Conservation (phyloP, 2,888 invertebrate species). For the Epistrophe eligans region DNA sequence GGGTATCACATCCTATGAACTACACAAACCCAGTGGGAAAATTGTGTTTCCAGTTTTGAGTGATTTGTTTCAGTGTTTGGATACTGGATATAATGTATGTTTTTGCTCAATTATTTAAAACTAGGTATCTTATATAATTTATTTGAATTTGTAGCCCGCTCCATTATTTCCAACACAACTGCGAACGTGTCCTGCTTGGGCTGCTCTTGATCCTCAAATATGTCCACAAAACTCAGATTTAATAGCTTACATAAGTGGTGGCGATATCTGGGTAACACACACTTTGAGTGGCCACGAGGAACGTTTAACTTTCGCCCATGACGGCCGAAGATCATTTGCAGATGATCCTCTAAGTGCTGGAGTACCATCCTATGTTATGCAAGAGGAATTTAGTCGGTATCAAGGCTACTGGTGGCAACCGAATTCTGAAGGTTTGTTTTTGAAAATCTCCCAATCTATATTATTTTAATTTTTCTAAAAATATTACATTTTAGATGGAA, state of each 20-base stretch:
- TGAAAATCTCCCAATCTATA: neutral
- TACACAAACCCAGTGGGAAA: constrained; percentile 91
- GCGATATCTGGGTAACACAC: constrained; percentile 94
- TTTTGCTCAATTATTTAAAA: neutral
- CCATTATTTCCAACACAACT: constrained; percentile 89
- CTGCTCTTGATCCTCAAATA: constrained; percentile 92
- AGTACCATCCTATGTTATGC: constrained; percentile 98
- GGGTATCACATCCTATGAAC: constrained; percentile 97
- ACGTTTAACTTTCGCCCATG: constrained; percentile 89
- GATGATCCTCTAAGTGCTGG: constrained; percentile 96
- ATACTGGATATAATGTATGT: constrained; percentile 88
- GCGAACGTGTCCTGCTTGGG: constrained; percentile 86
- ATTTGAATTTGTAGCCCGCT: constrained; percentile 81
- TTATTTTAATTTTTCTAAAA: neutral
- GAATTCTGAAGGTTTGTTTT: constrained; percentile 85
- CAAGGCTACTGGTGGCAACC: constrained; percentile 99
- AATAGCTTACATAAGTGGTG: constrained; percentile 94
- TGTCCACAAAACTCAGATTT: constrained; percentile 86
- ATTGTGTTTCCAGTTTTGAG: constrained; percentile 96
- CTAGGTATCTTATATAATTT: neutral
- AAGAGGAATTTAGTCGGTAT: constrained; percentile 98
- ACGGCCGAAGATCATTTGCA: constrained; percentile 87
- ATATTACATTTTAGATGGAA: constrained; percentile 85
- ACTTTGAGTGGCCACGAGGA: constrained; percentile 87
- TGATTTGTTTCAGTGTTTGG: constrained; percentile 93